Evolutionary conservation across 2,797 vertebrate species (phyloP).

Genomic region (Cirrhinus molitorella): DNA sequence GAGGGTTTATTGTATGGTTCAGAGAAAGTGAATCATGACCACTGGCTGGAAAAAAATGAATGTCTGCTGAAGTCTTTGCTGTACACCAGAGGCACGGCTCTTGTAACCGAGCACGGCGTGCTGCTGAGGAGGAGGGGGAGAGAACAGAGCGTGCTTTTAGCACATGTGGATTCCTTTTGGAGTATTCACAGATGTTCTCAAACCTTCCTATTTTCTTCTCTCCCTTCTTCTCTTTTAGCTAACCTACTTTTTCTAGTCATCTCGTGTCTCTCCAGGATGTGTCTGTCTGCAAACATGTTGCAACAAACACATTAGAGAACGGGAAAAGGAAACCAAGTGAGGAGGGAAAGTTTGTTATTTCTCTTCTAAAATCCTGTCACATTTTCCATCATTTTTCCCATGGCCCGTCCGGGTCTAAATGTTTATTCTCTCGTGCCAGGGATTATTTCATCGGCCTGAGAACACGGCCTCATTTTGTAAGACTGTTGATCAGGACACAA

Average conservation of each 20-base stretch:
- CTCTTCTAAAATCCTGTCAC: constrained; percentile 48
- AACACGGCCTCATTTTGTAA: constrained; percentile 26
- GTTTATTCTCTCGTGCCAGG: constrained; percentile 36
- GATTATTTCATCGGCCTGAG: constrained; percentile 50
- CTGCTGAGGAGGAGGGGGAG: constrained; percentile 37
- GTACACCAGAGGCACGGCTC: constrained; percentile 5
- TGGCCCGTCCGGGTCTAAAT: background rate
- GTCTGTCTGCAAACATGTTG: constrained; percentile 1
- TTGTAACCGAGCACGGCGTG: constrained; percentile 12
- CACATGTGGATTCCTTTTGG: constrained; percentile 64
- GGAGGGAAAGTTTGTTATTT: constrained; percentile 35
- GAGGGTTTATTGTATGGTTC: constrained; percentile 17
- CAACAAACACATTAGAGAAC: constrained; percentile 20
- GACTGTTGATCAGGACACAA: constrained; percentile 6
- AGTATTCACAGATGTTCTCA: constrained; percentile 64
- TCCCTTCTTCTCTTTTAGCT: constrained; percentile 52
- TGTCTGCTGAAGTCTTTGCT: constrained; percentile 20
- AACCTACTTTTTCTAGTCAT: constrained; percentile 61
- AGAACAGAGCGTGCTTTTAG: constrained; percentile 80
- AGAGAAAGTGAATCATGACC: constrained; percentile 17
- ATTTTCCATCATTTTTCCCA: constrained; percentile 56
- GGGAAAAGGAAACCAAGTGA: constrained; percentile 5
- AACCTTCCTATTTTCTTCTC: constrained; percentile 41
- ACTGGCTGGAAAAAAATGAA: background rate
- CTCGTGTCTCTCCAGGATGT: constrained; percentile 45